These are phyloP conservation scores for Chionis minor DNA, from an alignment of 2,113 vertebrate genomes.

Conservation along the genomic window DNA sequence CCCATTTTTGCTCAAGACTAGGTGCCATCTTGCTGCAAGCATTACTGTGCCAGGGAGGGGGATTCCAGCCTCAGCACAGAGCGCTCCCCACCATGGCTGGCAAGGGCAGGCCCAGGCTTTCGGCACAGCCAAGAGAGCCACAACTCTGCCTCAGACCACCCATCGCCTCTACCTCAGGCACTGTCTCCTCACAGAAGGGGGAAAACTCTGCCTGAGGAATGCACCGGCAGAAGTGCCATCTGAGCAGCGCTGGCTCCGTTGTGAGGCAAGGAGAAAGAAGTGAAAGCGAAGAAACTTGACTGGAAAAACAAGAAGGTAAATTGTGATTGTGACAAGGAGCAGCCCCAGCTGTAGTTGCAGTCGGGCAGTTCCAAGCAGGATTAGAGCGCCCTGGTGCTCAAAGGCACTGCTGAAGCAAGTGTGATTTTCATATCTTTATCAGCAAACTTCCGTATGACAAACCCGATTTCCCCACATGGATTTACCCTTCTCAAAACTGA, in stretches of 20 bases:
- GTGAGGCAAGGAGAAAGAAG: not conserved
- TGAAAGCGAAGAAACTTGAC: not conserved
- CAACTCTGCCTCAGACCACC: rapidly evolving
- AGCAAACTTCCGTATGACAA: not conserved
- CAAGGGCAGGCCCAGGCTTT: not conserved
- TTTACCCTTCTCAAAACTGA: not conserved
- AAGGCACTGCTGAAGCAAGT: rapidly evolving
- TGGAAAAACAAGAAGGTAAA: not conserved
- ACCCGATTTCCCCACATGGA: rapidly evolving
- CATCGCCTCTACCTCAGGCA: rapidly evolving
- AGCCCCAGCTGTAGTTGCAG: not conserved
- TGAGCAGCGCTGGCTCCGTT: rapidly evolving
- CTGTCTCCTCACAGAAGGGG: not conserved
- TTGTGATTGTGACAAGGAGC: not conserved
- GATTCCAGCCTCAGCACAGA: rapidly evolving
- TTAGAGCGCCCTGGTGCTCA: rapidly evolving
- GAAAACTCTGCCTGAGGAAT: rapidly evolving
- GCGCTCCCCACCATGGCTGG: rapidly evolving
- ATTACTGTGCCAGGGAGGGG: rapidly evolving
- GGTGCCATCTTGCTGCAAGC: not conserved
- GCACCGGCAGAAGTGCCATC: rapidly evolving
- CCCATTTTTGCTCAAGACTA: rapidly evolving
- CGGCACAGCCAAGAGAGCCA: rapidly evolving
- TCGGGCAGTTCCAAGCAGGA: not conserved
- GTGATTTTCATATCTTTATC: rapidly evolving